Conservation (phyloP, 2,113 vertebrate genomes). For the Corythaixoides concolor region DNA sequence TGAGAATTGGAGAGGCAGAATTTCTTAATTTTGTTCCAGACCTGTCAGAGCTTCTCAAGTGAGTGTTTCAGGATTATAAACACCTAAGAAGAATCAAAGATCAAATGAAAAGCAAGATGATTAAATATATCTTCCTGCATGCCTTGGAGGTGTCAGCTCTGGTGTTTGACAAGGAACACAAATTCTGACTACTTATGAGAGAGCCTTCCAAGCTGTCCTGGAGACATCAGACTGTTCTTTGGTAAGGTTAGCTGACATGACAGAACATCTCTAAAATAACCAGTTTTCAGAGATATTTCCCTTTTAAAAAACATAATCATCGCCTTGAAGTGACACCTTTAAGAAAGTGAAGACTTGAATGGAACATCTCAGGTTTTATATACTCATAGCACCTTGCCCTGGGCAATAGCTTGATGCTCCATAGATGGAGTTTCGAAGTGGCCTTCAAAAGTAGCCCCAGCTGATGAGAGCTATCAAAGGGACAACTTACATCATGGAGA, state of each 20-base stretch:
- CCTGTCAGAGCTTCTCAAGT: conserved; percentile 2
- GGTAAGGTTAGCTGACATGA: conserved; percentile 26
- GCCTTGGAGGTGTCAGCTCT: conserved; percentile 1
- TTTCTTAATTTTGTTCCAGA: conserved; percentile 29
- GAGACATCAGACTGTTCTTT: conserved; percentile 20
- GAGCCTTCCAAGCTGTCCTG: conserved; percentile 16
- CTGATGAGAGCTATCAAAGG: not conserved
- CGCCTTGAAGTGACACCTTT: conserved; percentile 24
- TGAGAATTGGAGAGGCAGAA: not conserved
- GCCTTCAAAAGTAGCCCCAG: not conserved
- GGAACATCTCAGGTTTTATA: not conserved
- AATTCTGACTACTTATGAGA: conserved; percentile 7
- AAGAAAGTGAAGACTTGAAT: not conserved
- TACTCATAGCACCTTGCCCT: not conserved
- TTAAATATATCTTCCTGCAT: conserved; percentile 9
- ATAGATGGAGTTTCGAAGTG: not conserved
- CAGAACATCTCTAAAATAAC: conserved; percentile 2
- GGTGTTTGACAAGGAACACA: conserved; percentile 36
- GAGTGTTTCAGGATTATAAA: not conserved
- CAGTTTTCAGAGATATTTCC: not conserved
- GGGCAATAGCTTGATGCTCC: not conserved
- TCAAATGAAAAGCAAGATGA: not conserved
- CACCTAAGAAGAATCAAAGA: not conserved
- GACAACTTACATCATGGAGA: not conserved
- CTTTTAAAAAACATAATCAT: not conserved